A percentile compares a stretch with the other conserved stretches of the same genome.
These are phyloP conservation scores for Heliconius aoede DNA, from an alignment of 2,888 invertebrate species.

Conservation along the genomic window DNA sequence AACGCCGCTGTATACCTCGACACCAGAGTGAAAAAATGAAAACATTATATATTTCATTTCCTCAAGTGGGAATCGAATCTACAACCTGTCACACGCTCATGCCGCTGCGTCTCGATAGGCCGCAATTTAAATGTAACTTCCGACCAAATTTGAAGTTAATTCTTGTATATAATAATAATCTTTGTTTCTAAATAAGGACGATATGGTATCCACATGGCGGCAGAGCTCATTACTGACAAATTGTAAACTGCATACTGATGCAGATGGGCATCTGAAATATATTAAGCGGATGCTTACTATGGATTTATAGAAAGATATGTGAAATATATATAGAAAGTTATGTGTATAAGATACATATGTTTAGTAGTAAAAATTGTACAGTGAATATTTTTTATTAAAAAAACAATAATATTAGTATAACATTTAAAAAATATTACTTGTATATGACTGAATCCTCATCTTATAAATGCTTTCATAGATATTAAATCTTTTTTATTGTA, in stretches of 20 bases:
- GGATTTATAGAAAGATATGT: neutral
- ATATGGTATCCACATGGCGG: slow-evolving; percentile 27
- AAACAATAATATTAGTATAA: neutral
- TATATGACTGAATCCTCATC: no score
- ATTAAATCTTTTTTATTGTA: no score
- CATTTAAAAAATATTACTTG: neutral
- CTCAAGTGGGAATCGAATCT: no score
- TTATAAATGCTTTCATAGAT: neutral
- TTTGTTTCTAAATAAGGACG: slow-evolving; percentile 3
- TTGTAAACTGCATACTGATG: slow-evolving; percentile 16
- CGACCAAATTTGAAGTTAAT: neutral
- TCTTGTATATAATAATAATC: neutral
- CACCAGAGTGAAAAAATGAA: neutral
- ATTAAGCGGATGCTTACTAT: slow-evolving; percentile 15
- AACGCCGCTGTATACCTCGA: no score
- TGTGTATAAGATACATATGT: no score
- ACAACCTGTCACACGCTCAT: no score
- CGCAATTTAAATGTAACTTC: neutral
- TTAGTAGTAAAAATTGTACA: no score
- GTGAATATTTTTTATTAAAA: no score
- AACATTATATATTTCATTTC: no score
- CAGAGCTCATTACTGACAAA: slow-evolving; percentile 19
- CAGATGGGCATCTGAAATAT: slow-evolving; percentile 13
- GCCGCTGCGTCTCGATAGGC: no score
- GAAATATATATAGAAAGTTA: neutral